These are phyloP conservation scores for Drosophila merina DNA, from an alignment of 2,888 invertebrate species.

Conservation along the genomic window DNA sequence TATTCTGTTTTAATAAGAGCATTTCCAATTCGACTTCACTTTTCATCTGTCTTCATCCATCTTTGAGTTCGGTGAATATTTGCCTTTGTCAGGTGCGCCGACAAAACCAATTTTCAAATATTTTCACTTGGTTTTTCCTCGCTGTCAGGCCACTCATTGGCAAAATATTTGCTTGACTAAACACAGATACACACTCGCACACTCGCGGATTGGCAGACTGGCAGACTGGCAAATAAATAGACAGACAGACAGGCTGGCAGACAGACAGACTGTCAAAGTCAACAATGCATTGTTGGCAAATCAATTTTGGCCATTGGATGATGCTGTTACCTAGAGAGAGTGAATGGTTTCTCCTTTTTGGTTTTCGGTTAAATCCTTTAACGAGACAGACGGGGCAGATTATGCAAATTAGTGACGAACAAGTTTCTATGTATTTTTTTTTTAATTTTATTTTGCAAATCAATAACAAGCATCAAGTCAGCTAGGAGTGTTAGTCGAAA, in stretches of 20 bases:
- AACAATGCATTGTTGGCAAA: constrained; percentile 73
- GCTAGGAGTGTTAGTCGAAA: constrained; percentile 36
- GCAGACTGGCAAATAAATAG: constrained; percentile 14
- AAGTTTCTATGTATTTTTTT: constrained; percentile 45
- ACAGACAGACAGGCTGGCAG: constrained; percentile 8
- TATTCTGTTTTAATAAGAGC: constrained; percentile 1
- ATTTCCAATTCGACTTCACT: constrained; percentile 9
- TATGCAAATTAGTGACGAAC: constrained; percentile 70
- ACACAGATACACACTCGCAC: constrained; percentile 45
- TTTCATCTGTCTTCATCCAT: background rate
- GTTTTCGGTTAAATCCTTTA: constrained; percentile 66
- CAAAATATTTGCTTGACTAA: constrained; percentile 71
- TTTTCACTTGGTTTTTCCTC: constrained; percentile 72
- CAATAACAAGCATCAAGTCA: constrained; percentile 60
- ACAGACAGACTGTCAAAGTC: constrained; percentile 51
- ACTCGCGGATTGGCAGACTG: background rate
- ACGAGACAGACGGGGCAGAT: constrained; percentile 65
- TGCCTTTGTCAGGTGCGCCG: constrained; percentile 77
- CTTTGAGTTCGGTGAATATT: constrained; percentile 53
- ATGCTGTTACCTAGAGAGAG: constrained; percentile 47
- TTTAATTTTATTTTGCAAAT: constrained; percentile 41
- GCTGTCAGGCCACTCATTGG: constrained; percentile 61
- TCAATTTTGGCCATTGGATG: constrained; percentile 52
- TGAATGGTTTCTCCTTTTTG: constrained; percentile 55
- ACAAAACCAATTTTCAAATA: constrained; percentile 82